Base-by-base conservation (phyloP, 1,140 invertebrate species). In the Anadara kagoshimensis region DNA sequence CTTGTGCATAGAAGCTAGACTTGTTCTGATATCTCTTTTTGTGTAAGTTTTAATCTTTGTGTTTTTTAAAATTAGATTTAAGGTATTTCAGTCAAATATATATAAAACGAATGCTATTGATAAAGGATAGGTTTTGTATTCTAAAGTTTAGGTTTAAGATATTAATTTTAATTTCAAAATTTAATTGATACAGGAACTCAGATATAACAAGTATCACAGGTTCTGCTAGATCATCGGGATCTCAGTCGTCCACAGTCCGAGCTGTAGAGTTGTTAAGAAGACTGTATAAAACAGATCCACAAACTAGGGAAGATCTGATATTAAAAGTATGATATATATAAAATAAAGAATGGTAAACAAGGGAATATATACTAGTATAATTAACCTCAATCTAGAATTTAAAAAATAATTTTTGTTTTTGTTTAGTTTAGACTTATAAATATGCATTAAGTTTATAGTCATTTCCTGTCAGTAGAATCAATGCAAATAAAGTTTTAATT, bases 231-330 rank as follows among this genome's bases (percentile, higher is more conserved):
- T 75, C 67, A 8, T 56, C 59, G n/a, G 73, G 62, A 16, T 70
- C 67, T n/a, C 67, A 75, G 49, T 81, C 79, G 0, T 77, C 75
- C 4, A 80, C 78, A 14, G 69, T 76, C 26, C 58, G 61, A 3
- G 79, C 79, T 18, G 79, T 78, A 16, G 77, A 76, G 43, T 58
- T 81, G 22, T 65, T 81, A 29, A 63, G 76, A 54, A 76, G 71
- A 65, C 76, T 81, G 5, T 81, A 81, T 56, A 78, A 76, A 65
- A 74, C 76, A 43, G 76, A 78, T 26, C 22, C 68, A 29, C 59
- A 75, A 57, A 76, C 73, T 20, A 58, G 79, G 49, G 72, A 81
- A 54, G 69, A 80, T 20, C 70, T 80, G 10, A 71, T 81, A 24
- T 56, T 81, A 1, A 78, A 76, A 64, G 79, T 81, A 72, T 44